Conservation (phyloP, 2,797 vertebrate species). For the Epinephelus malabaricus region DNA sequence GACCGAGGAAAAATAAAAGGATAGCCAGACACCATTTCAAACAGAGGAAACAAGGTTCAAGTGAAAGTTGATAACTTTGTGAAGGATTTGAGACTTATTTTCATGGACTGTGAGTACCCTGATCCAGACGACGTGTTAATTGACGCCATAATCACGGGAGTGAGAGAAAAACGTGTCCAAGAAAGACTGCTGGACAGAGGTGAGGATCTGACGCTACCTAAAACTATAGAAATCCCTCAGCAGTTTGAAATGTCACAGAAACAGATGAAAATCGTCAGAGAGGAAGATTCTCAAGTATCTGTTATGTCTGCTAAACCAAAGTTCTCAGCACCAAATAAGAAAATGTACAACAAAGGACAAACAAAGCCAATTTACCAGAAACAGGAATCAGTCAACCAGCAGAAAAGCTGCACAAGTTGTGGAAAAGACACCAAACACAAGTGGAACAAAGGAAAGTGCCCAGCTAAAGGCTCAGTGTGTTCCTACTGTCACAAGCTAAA, state of each 20-base stretch:
- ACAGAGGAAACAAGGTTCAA: constrained; percentile 26
- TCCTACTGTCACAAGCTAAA: too few species aligned
- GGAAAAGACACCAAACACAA: constrained; percentile 8
- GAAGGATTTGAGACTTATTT: constrained; percentile 24
- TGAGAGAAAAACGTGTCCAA: constrained; percentile 35
- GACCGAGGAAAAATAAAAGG: constrained; percentile 29
- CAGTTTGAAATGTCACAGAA: constrained; percentile 25
- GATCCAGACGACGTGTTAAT: constrained; percentile 55
- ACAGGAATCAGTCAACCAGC: too few species aligned
- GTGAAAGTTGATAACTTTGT: constrained; percentile 46
- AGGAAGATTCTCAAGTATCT: too few species aligned
- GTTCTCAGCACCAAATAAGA: too few species aligned
- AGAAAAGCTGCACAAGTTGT: neutral
- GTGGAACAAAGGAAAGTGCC: too few species aligned
- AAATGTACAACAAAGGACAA: too few species aligned
- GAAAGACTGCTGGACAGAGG: constrained; percentile 45
- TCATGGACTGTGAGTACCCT: constrained; percentile 46
- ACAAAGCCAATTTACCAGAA: too few species aligned
- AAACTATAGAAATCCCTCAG: constrained; percentile 44
- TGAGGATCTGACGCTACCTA: constrained; percentile 32
- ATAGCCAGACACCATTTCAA: constrained; percentile 45
- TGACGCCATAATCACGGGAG: constrained; percentile 34
- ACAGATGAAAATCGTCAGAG: neutral
- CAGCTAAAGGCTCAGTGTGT: too few species aligned
- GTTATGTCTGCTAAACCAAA: too few species aligned